Base-by-base conservation (phyloP, 2,888 invertebrate genomes). In the Trimorus sp. region DNA sequence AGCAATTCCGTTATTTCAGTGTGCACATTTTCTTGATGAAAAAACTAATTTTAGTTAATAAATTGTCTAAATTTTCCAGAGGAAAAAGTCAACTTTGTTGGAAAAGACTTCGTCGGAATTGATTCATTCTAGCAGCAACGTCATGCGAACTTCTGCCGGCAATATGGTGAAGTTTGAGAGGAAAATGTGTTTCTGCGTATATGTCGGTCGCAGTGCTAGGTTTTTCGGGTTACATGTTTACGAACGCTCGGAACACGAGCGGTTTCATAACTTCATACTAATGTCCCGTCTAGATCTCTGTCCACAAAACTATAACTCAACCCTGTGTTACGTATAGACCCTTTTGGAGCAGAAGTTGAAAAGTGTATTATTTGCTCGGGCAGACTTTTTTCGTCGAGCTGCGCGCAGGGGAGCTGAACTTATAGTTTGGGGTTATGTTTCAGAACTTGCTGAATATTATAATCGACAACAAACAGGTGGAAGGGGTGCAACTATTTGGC, bases 261-360 rank as follows among this genome's bases (percentile, higher is more conserved):
- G 56, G 76, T 62, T 76, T 77, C 49, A 69, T 77, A 77, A 76
- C 75, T 76, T 56, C 62, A 53, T 66, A 53, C 66, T 60, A 66
- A 75, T 75, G 75, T 66, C 75, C 37, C n/a, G 76, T 76, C 66
- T 59, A 66, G 59, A 63, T 69, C 56, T 69, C 62, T 63, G 69
- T 77, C 69, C 76, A 77, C 76, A 77, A 62, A 77, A 69, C 69
- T 62, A 63, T 63, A 69, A 77, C 56, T 76, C 63, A 56, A 59
- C 37, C 69, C 63, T 58, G 14, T 59, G 59, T 59, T 78, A 49
- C 53, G 77, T 78, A 70, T 70, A 63, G 70, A 78, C 70, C 77
- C 63, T 71, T 53, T 53, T 78, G 65, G 16, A 70, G 53, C 59
- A 70, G 71, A 63, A 70, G 51, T 77, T 78, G 37, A 42, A 70